Base-by-base conservation (phyloP, 1,140 invertebrate genomes). In the Monomorium pharaonis region DNA sequence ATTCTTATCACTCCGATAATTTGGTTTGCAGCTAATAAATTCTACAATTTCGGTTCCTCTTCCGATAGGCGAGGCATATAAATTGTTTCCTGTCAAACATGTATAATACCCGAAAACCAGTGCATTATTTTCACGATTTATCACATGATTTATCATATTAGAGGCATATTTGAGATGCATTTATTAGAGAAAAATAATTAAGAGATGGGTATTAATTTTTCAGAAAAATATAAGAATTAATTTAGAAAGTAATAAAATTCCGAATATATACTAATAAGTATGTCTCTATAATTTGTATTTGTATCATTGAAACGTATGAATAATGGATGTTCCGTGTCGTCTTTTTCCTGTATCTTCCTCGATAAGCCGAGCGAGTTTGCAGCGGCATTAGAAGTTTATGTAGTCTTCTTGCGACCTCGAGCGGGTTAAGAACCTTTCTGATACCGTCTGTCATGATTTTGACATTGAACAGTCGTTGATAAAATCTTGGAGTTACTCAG, bases 391-490 rank as follows among this genome's bases (percentile, higher is more conserved):
- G 49, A 88, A 88, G 63, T 63, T 75, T 56, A 16, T 33, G 10
- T n/a, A 77, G 16, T 42, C 37, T 65, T 74, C 12, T 37, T 63
- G 27, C 12, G 54, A 44, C 70, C 70, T 72, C 75, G 74, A 51
- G 0, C 49, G 24, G 80, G 70, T 85, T 87, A 90, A 87, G 44
- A 90, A 85, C 80, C 88, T 75, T 58, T 16, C 24, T 18, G 24
- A 44, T 42, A 42, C 16, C 16, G 63, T 5, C 30, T 12, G 70
- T 3, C 24, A 58, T 18, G 42, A 75, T 77, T 77, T 77, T 84
- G 44, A 84, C 88, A 44, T 87, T 87, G 80, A 63, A 56, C 10
- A 49, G 63, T 76, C 47, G 27, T 42, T 74, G 83, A 56, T 58
- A 54, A 49, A 85, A 69, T 69, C 51, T n/a, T 65, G 12, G n/a